A percentile compares a stretch with the other conserved stretches of the same genome.
Evolutionary conservation across 2,888 invertebrate genomes (phyloP).

Genomic region (Ceramica pisi): DNA sequence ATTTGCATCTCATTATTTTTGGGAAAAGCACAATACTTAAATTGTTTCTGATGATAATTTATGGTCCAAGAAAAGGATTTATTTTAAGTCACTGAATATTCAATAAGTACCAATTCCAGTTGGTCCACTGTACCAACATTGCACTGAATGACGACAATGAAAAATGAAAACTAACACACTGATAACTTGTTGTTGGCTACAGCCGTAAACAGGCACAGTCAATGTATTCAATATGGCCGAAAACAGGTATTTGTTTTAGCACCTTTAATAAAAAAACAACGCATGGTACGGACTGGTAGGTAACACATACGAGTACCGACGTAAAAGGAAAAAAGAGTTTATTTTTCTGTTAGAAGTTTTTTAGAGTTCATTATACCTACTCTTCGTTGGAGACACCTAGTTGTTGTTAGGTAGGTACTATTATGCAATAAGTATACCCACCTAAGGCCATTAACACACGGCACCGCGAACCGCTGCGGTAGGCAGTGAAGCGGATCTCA

Average conservation of each 20-base stretch:
- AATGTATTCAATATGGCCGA: slow-evolving; percentile 51
- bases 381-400: not conserved
- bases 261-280: slow-evolving; percentile 22
- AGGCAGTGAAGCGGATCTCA: no score
- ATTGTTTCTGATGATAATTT: not conserved
- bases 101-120: not conserved
- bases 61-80: not conserved
- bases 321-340: not conserved
- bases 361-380: not conserved
- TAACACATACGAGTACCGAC: no score
- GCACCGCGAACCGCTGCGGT: no score
- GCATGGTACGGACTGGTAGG: not conserved
- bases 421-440: no score
- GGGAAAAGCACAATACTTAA: not conserved
- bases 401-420: no score
- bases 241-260: slow-evolving; percentile 56
- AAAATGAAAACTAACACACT: slow-evolving; percentile 29
- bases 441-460: no score
- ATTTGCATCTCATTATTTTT: slow-evolving; percentile 27
- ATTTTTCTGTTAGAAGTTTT: not conserved
- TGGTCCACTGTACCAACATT: not conserved
- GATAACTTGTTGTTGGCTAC: slow-evolving; percentile 12
- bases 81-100: not conserved
- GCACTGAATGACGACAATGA: slow-evolving; percentile 2
- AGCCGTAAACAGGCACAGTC: not conserved